phyloP scores from a whole-genome alignment of 2,113 vertebrate genomes.

The Elephas maximus region DNA sequence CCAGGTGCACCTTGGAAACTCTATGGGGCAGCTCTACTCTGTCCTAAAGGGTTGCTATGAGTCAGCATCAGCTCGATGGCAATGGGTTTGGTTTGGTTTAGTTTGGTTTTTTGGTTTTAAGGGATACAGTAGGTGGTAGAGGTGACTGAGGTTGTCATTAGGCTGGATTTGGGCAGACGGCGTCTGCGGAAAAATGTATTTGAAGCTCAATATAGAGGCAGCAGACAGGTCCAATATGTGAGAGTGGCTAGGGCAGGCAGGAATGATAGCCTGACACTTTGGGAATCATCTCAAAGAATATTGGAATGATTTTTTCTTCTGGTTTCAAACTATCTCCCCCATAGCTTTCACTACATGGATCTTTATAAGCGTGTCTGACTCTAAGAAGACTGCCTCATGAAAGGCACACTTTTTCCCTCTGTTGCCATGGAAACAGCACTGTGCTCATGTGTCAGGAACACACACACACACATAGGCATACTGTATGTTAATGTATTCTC shows the following conservation, averaged over 20 bases:
- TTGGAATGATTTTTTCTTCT: constrained; percentile 58
- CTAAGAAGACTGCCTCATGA: constrained; percentile 84
- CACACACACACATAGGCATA: constrained; percentile 9
- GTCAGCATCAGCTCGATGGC: too few relatives aligned
- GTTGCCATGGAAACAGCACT: constrained; percentile 86
- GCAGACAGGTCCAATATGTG: neutral
- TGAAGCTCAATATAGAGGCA: neutral
- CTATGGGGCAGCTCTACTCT: too few relatives aligned
- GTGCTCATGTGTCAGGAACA: constrained; percentile 68
- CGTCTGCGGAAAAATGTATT: neutral
- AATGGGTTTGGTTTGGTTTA: too few relatives aligned
- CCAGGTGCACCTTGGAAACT: too few relatives aligned
- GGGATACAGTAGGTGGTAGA: neutral
- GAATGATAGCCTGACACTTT: neutral
- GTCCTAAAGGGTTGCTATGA: too few relatives aligned
- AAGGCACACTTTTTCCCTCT: constrained; percentile 63
- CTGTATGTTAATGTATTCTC: neutral
- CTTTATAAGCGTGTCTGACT: constrained; percentile 72
- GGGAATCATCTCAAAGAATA: constrained; percentile 30
- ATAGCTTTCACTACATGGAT: constrained; percentile 66
- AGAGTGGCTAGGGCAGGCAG: neutral
- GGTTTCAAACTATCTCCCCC: constrained; percentile 68
- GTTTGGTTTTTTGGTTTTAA: too few relatives aligned
- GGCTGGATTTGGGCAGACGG: neutral
- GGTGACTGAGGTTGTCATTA: neutral